These are phyloP conservation scores for Oreocharis arfaki DNA, from an alignment of 2,113 vertebrate genomes.

Conservation along the genomic window DNA sequence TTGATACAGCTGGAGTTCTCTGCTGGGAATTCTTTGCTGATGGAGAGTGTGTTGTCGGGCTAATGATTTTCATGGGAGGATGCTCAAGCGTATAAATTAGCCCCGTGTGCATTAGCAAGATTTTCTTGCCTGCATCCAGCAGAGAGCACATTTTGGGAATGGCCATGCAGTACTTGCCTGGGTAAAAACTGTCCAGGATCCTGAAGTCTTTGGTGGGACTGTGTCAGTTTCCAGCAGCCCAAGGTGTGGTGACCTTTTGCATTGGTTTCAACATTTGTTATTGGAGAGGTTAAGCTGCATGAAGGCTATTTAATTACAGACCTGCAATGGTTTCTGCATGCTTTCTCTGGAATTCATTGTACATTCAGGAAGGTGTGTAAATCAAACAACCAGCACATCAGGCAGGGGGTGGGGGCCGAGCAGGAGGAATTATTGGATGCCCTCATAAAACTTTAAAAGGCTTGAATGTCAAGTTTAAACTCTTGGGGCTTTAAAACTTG, in stretches of 20 bases:
- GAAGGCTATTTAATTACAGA: conserved; percentile 33
- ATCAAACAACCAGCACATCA: conserved; percentile 58
- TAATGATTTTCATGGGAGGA: not conserved
- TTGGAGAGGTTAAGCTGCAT: not conserved
- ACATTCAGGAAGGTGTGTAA: conserved; percentile 22
- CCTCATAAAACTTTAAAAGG: conserved; percentile 68
- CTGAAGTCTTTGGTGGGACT: not conserved
- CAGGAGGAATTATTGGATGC: conserved; percentile 52
- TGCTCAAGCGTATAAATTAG: not conserved
- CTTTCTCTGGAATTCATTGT: conserved; percentile 19
- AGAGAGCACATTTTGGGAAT: not conserved
- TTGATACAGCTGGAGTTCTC: not conserved
- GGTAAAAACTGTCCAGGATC: not conserved
- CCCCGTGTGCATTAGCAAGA: not conserved
- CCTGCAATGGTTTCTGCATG: conserved; percentile 1
- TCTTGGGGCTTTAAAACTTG: conserved; percentile 56
- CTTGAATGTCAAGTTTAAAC: conserved; percentile 57
- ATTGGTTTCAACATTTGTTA: not conserved
- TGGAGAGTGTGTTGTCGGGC: rapidly evolving
- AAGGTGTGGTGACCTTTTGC: not conserved
- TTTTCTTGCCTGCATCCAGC: not conserved
- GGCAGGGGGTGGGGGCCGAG: not conserved
- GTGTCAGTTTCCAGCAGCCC: not conserved
- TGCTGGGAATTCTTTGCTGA: not conserved
- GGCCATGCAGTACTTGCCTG: not conserved